Base-by-base conservation (phyloP, 2,113 vertebrate genomes). In the Paradoxurus hermaphroditus region DNA sequence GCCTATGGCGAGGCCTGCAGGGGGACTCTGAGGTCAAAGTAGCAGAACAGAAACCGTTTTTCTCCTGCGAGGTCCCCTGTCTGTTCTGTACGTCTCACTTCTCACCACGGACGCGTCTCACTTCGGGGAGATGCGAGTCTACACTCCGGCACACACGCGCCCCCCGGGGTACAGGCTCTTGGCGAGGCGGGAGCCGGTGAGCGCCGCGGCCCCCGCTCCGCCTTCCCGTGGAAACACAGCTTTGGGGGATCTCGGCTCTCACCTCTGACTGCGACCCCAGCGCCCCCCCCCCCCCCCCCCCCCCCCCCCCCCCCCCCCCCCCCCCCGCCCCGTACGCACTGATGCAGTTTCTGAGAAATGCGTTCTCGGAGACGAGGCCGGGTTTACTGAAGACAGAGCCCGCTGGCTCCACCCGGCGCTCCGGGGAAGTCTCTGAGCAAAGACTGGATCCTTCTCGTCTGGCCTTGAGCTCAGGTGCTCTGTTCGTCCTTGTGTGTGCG, bases 121-220 rank as follows among this genome's bases (percentile, higher is more conserved):
- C 53, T 53, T 87, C 25, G 85, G 46, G 46, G n/a, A 70, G 9
- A 53, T 86, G 8, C 11, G 12, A 49, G 49, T 49, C 49, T 13
- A 49, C 49, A 49, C 27, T 82, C 18, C 11, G n/a, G n/a, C 0
- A 0, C 41, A 25, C 3, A 23, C 82, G 31, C 65, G n/a, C 65
- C 65, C 18, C 65, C 31, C 0, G 31, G 14, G 34, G 16, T 4
- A 34, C 34, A 9, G 63, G 67, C n/a, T 11, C n/a, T n/a, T 4
- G 9, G n/a, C 4, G 16, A 36, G 18, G 0, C 1, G 0, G 67
- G 67, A 36, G 67, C 36, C 4, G 2, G n/a, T n/a, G n/a, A n/a
- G n/a, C n/a, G n/a, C n/a, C n/a, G n/a, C n/a, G n/a, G n/a, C n/a
- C n/a, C 11, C 18, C 9, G 0, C 9, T 70, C n/a, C 1, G 7